Conservation (phyloP, 1,140 invertebrate genomes). For the Pachypsylla venusta region DNA sequence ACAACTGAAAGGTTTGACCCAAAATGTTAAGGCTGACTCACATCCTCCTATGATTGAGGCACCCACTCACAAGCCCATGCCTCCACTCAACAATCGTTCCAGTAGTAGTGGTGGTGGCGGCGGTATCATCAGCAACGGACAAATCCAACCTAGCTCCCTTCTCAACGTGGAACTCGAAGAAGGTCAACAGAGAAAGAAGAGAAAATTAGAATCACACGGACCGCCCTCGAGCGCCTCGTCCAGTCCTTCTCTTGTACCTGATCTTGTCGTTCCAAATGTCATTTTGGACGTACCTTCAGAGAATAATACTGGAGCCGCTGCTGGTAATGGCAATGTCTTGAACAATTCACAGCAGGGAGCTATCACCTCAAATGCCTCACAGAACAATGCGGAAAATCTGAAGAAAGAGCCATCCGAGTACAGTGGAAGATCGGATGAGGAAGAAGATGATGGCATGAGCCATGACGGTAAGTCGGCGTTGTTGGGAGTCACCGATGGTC, state of each 20-base stretch:
- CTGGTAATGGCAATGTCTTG: neutral
- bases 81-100: no score
- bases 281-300: neutral
- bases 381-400: neutral
- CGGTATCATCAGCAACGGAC: neutral
- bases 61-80: neutral
- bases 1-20: slow-evolving; percentile 76
- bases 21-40: neutral
- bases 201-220: neutral
- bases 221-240: neutral
- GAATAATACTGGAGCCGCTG: neutral
- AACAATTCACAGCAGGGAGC: neutral
- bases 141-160: neutral
- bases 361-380: neutral
- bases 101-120: neutral
- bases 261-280: neutral
- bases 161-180: slow-evolving; percentile 2
- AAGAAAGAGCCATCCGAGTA: slow-evolving; percentile 6
- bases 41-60: neutral
- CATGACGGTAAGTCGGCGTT: slow-evolving; percentile 2
- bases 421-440: neutral
- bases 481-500: no score
- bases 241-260: neutral
- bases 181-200: slow-evolving; percentile 1
- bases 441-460: neutral